phyloP scores from a whole-genome alignment of 2,113 vertebrate genomes.

The Phylloscopus trochilus region DNA sequence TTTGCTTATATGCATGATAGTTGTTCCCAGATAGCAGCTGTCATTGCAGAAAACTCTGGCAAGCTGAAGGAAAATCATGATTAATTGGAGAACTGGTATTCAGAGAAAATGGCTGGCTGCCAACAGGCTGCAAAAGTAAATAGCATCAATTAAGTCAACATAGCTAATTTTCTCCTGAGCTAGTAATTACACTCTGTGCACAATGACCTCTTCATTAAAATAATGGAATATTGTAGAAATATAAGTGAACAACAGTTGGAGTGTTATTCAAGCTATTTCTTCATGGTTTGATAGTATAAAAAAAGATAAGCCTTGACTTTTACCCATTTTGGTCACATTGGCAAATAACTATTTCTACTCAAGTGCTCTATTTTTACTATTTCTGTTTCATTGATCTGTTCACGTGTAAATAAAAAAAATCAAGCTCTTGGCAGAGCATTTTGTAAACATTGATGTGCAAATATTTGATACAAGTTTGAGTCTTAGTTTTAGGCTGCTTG shows the following conservation, averaged over 20 bases:
- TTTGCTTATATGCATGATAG: background rate
- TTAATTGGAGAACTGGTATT: conserved; percentile 20
- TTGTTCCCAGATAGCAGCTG: conserved; percentile 29
- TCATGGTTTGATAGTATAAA: background rate
- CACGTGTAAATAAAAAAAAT: background rate
- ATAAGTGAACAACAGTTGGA: background rate
- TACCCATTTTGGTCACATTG: background rate
- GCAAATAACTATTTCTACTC: background rate
- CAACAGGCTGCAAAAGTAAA: conserved; percentile 28
- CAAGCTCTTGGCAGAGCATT: background rate
- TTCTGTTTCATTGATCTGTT: background rate
- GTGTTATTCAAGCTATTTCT: background rate
- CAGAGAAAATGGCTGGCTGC: conserved; percentile 21
- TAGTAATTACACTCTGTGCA: conserved; percentile 5
- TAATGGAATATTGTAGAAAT: background rate
- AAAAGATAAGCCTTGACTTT: background rate
- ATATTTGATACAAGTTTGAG: conserved; percentile 16
- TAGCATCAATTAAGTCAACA: conserved; percentile 15
- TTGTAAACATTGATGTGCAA: background rate
- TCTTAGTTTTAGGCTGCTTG: background rate
- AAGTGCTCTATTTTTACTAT: background rate
- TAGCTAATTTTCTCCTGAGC: conserved; percentile 27
- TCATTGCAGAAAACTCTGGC: background rate
- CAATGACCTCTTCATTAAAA: conserved; percentile 19
- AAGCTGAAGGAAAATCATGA: background rate